Conservation (phyloP, 2,888 invertebrate species). For the Malacosoma neustria region DNA sequence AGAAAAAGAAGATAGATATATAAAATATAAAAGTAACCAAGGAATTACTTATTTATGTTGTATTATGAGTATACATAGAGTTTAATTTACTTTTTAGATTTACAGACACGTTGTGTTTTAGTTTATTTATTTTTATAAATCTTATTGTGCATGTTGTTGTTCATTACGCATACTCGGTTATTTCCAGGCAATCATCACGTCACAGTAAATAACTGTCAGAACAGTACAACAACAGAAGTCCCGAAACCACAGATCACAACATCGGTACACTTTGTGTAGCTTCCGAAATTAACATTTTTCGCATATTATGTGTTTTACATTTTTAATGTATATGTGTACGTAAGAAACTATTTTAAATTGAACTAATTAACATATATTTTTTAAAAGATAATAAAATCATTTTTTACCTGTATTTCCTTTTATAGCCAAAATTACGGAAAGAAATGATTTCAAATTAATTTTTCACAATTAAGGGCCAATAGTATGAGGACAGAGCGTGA, state of each 20-base stretch:
- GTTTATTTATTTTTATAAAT: too few relatives aligned
- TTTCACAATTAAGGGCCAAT: too few relatives aligned
- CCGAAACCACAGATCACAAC: slow-evolving; percentile 40
- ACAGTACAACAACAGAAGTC: slow-evolving; percentile 42
- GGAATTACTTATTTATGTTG: too few relatives aligned
- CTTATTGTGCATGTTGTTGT: slow-evolving; percentile 6
- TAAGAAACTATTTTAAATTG: background rate
- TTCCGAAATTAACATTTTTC: slow-evolving; percentile 26
- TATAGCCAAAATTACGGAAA: too few relatives aligned
- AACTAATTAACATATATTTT: too few relatives aligned
- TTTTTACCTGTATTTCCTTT: too few relatives aligned
- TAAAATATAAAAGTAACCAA: too few relatives aligned
- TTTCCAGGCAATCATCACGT: slow-evolving; percentile 59
- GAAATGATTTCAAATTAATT: too few relatives aligned
- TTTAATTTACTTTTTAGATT: background rate
- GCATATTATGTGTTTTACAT: slow-evolving; percentile 19
- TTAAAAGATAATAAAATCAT: too few relatives aligned
- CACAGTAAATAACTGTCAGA: slow-evolving; percentile 43
- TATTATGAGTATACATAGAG: background rate
- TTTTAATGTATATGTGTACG: slow-evolving; percentile 1
- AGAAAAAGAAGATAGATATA: too few relatives aligned
- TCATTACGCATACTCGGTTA: slow-evolving; percentile 8
- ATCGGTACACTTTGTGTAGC: slow-evolving; percentile 46
- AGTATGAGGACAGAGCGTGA: too few relatives aligned
- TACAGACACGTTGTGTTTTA: background rate